Evolutionary conservation across 2,888 invertebrate genomes (phyloP).

Genomic region (Orchesella flavescens): DNA sequence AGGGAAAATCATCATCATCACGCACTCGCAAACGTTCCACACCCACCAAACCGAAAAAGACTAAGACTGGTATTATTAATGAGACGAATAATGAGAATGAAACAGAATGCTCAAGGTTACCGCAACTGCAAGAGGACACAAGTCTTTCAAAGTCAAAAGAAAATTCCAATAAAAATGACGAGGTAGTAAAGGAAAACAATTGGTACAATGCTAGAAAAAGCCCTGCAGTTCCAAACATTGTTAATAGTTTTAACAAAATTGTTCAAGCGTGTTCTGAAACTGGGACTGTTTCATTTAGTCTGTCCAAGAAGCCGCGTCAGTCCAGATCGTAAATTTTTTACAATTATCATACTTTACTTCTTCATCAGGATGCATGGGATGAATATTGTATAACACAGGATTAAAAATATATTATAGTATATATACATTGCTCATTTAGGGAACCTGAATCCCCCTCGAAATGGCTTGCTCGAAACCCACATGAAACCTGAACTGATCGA

Average conservation of each 20-base stretch:
- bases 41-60: conserved; percentile 18
- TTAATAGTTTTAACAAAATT: conserved; percentile 33
- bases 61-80: not conserved
- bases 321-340: conserved; percentile 40
- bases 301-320: conserved; percentile 30
- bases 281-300: conserved; percentile 32
- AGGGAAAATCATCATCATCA: no score
- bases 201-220: not conserved
- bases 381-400: no score
- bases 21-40: not conserved
- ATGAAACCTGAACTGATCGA: no score
- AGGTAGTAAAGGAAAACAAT: not conserved
- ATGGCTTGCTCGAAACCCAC: no score
- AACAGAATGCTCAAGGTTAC: conserved; percentile 23
- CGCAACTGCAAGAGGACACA: not conserved
- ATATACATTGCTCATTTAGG: not conserved
- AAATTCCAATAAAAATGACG: not conserved
- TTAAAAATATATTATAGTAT: not conserved
- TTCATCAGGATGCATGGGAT: no score
- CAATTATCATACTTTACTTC: no score
- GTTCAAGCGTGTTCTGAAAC: conserved; percentile 34
- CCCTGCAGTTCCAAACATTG: conserved; percentile 23
- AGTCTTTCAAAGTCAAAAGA: conserved; percentile 21
- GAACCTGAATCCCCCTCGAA: not conserved
- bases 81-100: conserved; percentile 4